Evolutionary conservation across 1,140 invertebrate genomes (phyloP).

Genomic region (Bombus superbus): DNA sequence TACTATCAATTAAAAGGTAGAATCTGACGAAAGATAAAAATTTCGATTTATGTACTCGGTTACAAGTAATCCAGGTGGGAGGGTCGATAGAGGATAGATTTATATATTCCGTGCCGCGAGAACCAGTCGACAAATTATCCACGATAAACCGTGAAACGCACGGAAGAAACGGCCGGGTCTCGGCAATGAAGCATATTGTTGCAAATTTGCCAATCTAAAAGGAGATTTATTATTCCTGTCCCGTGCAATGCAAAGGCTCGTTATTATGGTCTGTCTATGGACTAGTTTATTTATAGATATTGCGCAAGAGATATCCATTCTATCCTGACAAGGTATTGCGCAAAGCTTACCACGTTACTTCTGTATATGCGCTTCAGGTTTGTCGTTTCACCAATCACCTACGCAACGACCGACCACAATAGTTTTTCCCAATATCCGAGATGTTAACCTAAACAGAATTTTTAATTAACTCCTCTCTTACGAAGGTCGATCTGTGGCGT

Average conservation of each 20-base stretch:
- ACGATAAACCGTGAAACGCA: conserved; percentile 16
- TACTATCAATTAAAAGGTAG: no score
- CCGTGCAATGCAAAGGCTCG: not conserved
- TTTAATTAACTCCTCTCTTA: not conserved
- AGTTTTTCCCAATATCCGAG: conserved; percentile 4
- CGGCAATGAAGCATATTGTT: conserved; percentile 16
- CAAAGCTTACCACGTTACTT: conserved; percentile 68
- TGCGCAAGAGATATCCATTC: conserved; percentile 64
- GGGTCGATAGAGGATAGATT: not conserved
- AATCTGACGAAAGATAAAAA: no score
- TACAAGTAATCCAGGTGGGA: not conserved
- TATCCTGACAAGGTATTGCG: conserved; percentile 64
- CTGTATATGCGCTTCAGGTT: conserved; percentile 40
- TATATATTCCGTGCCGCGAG: not conserved
- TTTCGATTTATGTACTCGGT: not conserved
- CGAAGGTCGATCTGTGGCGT: conserved; percentile 16
- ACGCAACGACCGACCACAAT: not conserved
- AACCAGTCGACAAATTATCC: conserved; percentile 24
- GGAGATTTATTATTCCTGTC: conserved; percentile 30
- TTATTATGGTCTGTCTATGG: conserved; percentile 43
- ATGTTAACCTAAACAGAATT: conserved; percentile 8
- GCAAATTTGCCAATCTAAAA: conserved; percentile 25
- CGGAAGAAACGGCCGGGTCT: not conserved
- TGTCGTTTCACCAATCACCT: conserved; percentile 43
- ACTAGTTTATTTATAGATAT: conserved; percentile 72